Conservation (phyloP, 1,140 invertebrate genomes). For the Drosophila nikananu region DNA sequence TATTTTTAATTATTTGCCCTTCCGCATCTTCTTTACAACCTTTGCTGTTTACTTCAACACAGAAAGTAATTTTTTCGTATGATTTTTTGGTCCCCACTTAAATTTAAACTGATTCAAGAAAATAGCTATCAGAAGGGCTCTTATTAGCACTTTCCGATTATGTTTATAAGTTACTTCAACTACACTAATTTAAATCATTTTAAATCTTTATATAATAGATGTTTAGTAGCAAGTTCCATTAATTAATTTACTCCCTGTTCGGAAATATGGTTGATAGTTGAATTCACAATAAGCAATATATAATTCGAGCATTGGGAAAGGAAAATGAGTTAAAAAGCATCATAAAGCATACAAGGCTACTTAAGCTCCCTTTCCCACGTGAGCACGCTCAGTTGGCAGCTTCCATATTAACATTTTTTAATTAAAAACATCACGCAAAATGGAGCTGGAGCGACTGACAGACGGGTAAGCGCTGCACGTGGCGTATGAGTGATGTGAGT, state of each 20-base stretch:
- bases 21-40: neutral
- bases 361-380: conserved; percentile 33
- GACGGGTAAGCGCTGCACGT: conserved; percentile 41
- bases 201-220: neutral
- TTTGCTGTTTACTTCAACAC: neutral
- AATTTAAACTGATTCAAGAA: neutral
- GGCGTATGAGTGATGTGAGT: conserved; percentile 74
- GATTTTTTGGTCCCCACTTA: neutral
- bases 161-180: no score
- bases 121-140: no score
- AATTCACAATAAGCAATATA: neutral
- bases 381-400: conserved; percentile 24
- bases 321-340: neutral
- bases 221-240: neutral
- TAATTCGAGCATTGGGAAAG: neutral
- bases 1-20: neutral
- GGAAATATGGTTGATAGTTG: neutral
- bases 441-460: conserved; percentile 22
- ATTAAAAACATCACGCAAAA: conserved; percentile 62
- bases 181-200: no score
- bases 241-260: neutral
- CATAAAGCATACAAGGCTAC: conserved; percentile 17
- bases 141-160: no score
- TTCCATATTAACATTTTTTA: conserved; percentile 75
- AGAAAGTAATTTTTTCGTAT: no score